Percentiles rank a stretch among this genome's conserved stretches.
Evolutionary conservation across 2,888 invertebrate genomes (phyloP).

Genomic region (Fissipunctia ypsillon): DNA sequence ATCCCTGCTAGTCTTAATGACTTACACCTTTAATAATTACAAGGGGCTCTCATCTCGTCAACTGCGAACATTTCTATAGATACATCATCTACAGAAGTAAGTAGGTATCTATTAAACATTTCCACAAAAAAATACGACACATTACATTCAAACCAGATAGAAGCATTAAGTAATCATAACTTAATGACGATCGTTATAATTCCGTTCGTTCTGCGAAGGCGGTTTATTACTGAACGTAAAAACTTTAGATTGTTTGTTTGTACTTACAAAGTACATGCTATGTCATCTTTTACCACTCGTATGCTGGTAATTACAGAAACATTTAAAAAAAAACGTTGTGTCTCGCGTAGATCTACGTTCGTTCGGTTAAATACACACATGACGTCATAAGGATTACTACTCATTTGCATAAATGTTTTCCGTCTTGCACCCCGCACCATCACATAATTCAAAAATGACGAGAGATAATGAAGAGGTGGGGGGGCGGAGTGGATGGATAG

Average conservation of each 20-base stretch:
- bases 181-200: slow-evolving; percentile 29
- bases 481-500: too few relatives aligned
- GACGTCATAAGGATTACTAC: background rate
- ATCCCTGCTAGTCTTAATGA: background rate
- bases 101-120: slow-evolving; percentile 8
- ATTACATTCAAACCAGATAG: slow-evolving; percentile 11
- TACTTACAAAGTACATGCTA: background rate
- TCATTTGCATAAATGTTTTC: background rate
- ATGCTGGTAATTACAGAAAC: too few relatives aligned
- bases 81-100: background rate
- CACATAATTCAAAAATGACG: too few relatives aligned
- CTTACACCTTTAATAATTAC: background rate
- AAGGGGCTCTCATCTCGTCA: background rate
- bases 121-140: slow-evolving; percentile 23
- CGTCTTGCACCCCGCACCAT: background rate
- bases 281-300: too few relatives aligned
- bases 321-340: too few relatives aligned
- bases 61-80: background rate
- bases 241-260: slow-evolving; percentile 23
- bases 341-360: too few relatives aligned
- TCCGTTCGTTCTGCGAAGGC: slow-evolving; percentile 51
- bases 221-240: slow-evolving; percentile 25
- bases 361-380: too few relatives aligned
- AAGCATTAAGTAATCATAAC: slow-evolving; percentile 49
- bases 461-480: too few relatives aligned